Base-by-base conservation (phyloP, 92 coral and sea anemone genomes). In the Ricordea florida region DNA sequence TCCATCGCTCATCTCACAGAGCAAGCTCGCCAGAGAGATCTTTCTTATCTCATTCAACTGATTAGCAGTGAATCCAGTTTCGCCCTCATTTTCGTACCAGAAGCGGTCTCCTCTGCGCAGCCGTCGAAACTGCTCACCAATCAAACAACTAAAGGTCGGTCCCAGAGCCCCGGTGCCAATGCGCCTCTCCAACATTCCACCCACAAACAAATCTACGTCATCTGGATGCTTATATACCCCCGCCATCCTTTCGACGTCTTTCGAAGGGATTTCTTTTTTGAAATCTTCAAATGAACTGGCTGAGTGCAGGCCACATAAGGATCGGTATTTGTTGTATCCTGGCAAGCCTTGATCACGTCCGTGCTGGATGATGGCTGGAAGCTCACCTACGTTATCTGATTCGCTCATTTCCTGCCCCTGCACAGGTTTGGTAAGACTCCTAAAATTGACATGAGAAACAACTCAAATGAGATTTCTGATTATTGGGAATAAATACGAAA, bases 281-380 rank as follows among this genome's bases (percentile, higher is more conserved):
- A 74, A 38, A 8, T 44, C 42, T 0, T 29, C 15, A 26, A 71
- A 56, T 0, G 4, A 6, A 17, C 5, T 11, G 18, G 32, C 66
- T 38, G 6, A 0, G 3, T 14, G 6, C 16, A 15, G 17, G 11
- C 79, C 63, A 24, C 51, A 47, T 2, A 5, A 11, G 2, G 2
- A 1, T 14, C 38, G 57, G 25, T 46, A 62, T 23, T 26, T 13
- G 22, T 29, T 33, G 58, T 93, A 93, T 0, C 93, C 96, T 0
- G 93, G 96, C 5, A 89, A 40, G 1, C 96, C 98, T 57, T 93
- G 98, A 21, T 93, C 98, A 29, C 98, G 93, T 24, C 93, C 98
- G 41, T 96, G 88, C 64, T 93, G 93, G 7, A 87, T 90, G 65
- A 93, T 76, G 35, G 98, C 96, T 15, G 90, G 80, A 22, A 93